Conservation (phyloP, 2,888 invertebrate genomes). For the Temnothorax ravouxi region DNA sequence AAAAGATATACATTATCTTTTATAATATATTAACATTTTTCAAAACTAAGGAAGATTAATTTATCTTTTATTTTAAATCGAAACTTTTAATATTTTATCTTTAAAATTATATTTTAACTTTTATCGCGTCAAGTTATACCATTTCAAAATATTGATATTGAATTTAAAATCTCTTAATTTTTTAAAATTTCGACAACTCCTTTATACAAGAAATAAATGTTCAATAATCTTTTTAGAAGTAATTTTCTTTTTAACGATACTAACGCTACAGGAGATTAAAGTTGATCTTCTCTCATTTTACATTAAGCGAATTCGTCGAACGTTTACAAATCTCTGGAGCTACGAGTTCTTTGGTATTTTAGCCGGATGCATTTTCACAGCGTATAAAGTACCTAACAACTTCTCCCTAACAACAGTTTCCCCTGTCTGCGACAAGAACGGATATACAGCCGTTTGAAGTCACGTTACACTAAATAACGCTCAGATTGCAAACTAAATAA, state of each 20-base stretch:
- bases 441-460: slow-evolving; percentile 54
- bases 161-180: background rate
- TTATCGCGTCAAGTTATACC: background rate
- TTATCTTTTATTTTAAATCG: background rate
- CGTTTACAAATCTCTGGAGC: slow-evolving; percentile 40
- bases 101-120: background rate
- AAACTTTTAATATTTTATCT: background rate
- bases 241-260: slow-evolving; percentile 10
- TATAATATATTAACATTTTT: background rate
- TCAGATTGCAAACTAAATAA: slow-evolving; percentile 54
- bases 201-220: background rate
- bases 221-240: background rate
- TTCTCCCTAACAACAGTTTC: slow-evolving; percentile 30
- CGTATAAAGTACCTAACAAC: slow-evolving; percentile 47
- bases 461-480: slow-evolving; percentile 56
- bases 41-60: background rate
- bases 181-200: background rate
- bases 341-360: slow-evolving; percentile 48
- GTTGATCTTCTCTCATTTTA: slow-evolving; percentile 16
- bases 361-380: slow-evolving; percentile 50
- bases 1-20: background rate
- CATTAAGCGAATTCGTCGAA: slow-evolving; percentile 19
- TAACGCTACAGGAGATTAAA: slow-evolving; percentile 10
- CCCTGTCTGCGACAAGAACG: slow-evolving; percentile 50
- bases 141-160: background rate